Base-by-base conservation (phyloP, 1,140 invertebrate species). In the Tetragnatha versicolor region DNA sequence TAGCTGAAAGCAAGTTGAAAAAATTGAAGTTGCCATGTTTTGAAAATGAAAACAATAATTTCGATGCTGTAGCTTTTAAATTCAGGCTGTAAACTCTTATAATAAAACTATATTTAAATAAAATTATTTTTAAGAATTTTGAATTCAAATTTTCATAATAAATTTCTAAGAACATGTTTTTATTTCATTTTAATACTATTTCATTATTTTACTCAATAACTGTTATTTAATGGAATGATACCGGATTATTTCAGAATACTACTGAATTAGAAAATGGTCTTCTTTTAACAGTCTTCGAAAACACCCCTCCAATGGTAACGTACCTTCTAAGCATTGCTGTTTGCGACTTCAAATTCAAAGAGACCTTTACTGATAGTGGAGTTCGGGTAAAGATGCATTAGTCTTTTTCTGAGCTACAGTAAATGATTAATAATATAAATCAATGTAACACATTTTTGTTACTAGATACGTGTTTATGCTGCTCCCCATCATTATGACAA, bases 291-390 rank as follows among this genome's bases (percentile, higher is more conserved):
- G 88, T 85, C 14, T 98, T 97, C 86, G 86, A 90, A 55, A 90
- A 91, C 82, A 94, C 92, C 68, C 91, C 93, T 0, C 90, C 91
- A 17, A 98, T 98, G 95, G 95, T 94, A 2, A 97, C 95, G 0
- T 98, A 98, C 83, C 86, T 98, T 2, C 90, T 92, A 0, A 94
- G 93, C 83, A 95, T 97, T 85, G 94, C 97, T 55, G 90, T 98
- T 0, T 95, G 94, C 79, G 93, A 98, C 84, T 98, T 97, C 86
- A 87, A 82, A 5, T 86, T 84, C 73, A 82, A 82, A 35, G 82
- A 86, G 22, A 79, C 37, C 0, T 80, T 27, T 12, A 61, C 79
- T 4, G 63, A 72, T 20, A 81, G 78, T n/a, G 82, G 79, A 58
- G 79, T 80, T 81, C 92, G 27, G 81, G 84, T 85, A 80, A 55